These are phyloP conservation scores for Sebastes taczanowskii DNA, from an alignment of 2,797 vertebrate species.

Conservation along the genomic window DNA sequence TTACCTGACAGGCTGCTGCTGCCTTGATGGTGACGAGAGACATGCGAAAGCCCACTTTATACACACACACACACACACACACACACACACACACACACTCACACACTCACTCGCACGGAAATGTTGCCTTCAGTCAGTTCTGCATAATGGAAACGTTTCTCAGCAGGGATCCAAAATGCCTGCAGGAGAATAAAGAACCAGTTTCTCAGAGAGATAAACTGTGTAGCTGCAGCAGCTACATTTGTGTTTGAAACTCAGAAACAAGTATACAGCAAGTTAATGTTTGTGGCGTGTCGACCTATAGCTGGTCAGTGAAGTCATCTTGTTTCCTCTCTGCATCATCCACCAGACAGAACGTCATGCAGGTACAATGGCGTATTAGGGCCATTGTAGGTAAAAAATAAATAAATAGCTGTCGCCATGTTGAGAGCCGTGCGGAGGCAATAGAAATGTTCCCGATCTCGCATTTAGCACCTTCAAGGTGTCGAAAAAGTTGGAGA, in stretches of 20 bases:
- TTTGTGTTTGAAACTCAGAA: background rate
- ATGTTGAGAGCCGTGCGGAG: accelerated
- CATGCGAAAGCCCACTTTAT: background rate
- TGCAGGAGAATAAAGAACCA: background rate
- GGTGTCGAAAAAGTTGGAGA: background rate
- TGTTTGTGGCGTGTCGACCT: background rate
- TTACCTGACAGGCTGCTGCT: conserved; percentile 12
- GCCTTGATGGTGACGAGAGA: conserved; percentile 1
- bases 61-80: too few species aligned
- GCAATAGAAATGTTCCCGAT: too few species aligned
- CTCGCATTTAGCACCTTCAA: too few species aligned
- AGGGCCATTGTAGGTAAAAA: background rate
- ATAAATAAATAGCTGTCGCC: too few species aligned
- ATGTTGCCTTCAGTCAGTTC: background rate
- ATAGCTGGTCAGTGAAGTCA: background rate
- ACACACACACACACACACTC: background rate
- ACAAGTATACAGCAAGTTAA: background rate
- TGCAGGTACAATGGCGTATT: background rate
- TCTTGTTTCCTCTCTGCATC: background rate
- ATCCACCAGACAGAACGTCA: background rate
- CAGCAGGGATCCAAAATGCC: conserved; percentile 12
- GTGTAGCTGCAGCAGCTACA: background rate
- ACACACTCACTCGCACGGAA: background rate
- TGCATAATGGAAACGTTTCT: conserved; percentile 21
- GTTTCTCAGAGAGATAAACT: background rate